Evolutionary conservation across 2,888 invertebrate genomes (phyloP).

Genomic region (Drosophila paramelanica): DNA sequence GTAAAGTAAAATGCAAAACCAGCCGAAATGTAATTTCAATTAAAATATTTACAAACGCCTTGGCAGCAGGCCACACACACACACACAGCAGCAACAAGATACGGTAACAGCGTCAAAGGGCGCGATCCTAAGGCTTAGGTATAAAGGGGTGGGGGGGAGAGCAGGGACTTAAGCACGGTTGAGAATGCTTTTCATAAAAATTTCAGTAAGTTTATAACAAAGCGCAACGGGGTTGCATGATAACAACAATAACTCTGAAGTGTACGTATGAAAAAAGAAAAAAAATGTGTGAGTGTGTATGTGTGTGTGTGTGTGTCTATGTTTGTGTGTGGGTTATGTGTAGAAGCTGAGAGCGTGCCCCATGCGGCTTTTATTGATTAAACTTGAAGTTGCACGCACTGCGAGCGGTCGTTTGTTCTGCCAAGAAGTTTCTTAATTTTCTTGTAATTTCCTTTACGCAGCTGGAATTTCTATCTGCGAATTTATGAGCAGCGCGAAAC

Average conservation of each 20-base stretch:
- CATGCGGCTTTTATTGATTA: constrained; percentile 79
- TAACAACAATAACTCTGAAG: constrained; percentile 63
- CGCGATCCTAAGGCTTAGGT: constrained; percentile 23
- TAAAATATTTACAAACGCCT: constrained; percentile 72
- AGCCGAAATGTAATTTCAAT: constrained; percentile 75
- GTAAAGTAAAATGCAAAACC: constrained; percentile 32
- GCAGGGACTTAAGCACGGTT: constrained; percentile 36
- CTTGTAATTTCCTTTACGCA: constrained; percentile 78
- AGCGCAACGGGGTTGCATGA: constrained; percentile 65
- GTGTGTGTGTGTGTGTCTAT: constrained; percentile 10
- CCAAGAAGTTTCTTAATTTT: constrained; percentile 77
- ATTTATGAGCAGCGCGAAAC: constrained; percentile 74
- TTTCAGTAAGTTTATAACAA: constrained; percentile 61
- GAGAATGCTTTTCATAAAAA: constrained; percentile 61
- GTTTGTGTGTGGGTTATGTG: constrained; percentile 7
- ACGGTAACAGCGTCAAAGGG: constrained; percentile 59
- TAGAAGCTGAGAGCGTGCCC: constrained; percentile 32
- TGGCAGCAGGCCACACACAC: constrained; percentile 15
- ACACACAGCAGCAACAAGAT: constrained; percentile 45
- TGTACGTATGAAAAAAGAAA: constrained; percentile 13
- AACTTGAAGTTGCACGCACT: constrained; percentile 76
- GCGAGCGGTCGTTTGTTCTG: constrained; percentile 49
- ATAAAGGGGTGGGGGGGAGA: constrained; percentile 5
- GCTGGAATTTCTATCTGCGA: constrained; percentile 81
- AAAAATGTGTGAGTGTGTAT: constrained; percentile 1